Conservation (phyloP, 2,797 vertebrate genomes). For the Hydrolagus colliei region DNA sequence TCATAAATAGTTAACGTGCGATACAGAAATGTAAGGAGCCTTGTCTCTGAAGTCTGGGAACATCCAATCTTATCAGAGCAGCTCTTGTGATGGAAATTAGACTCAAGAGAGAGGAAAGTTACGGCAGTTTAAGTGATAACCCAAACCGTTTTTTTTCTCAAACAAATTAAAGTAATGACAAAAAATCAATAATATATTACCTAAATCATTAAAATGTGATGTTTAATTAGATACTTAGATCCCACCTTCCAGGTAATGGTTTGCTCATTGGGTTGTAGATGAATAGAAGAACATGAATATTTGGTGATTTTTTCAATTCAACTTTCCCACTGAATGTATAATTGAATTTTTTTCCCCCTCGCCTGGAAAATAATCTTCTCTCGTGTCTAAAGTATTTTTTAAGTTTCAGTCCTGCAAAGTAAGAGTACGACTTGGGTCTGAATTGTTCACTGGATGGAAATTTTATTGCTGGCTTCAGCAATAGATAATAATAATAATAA, state of each 20-base stretch:
- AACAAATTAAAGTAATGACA: constrained; percentile 7
- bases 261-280: background rate
- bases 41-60: background rate
- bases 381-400: no score
- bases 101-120: no score
- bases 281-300: constrained; percentile 21
- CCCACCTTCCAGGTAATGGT: constrained; percentile 7
- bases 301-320: constrained; percentile 3
- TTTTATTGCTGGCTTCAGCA: background rate
- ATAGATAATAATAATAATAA: background rate
- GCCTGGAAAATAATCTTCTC: no score
- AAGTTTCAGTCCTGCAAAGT: no score
- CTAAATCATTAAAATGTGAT: constrained; percentile 26
- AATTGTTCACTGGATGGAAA: background rate
- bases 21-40: background rate
- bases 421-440: background rate
- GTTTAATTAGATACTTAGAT: constrained; percentile 19
- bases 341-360: background rate
- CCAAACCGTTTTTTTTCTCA: background rate
- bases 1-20: background rate
- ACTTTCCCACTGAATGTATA: background rate
- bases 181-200: constrained; percentile 15
- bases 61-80: background rate
- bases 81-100: constrained; percentile 3
- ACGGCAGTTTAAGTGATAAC: background rate